phyloP scores from a whole-genome alignment of 2,797 vertebrate genomes.

The Gephyroberyx darwinii region DNA sequence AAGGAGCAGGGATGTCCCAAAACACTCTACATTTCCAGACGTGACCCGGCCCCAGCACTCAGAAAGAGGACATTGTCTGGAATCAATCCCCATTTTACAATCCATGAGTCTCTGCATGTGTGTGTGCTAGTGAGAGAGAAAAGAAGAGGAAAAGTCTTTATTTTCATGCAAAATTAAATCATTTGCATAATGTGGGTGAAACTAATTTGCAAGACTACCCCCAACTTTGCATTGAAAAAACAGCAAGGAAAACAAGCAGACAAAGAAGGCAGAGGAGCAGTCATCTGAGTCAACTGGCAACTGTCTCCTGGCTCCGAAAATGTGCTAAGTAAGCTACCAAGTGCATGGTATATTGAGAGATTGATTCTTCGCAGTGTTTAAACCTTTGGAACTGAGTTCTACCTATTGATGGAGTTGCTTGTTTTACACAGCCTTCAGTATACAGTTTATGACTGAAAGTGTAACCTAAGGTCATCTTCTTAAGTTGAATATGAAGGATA shows the following conservation, averaged over 20 bases:
- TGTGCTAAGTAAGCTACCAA: not conserved
- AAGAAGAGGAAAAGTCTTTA: conserved; percentile 49
- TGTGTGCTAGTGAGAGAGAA: conserved; percentile 45
- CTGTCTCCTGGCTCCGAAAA: not conserved
- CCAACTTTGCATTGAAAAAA: conserved; percentile 68
- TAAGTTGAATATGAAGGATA: conserved; percentile 61
- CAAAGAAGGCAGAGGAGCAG: conserved; percentile 9
- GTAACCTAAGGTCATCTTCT: conserved; percentile 60
- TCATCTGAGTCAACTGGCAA: conserved; percentile 8
- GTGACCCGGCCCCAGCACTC: conserved; percentile 18
- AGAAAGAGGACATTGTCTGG: conserved; percentile 37
- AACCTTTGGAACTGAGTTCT: conserved; percentile 41
- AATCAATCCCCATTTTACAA: conserved; percentile 45
- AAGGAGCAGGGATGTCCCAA: not conserved
- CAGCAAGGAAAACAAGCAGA: conserved; percentile 56
- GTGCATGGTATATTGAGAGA: not conserved
- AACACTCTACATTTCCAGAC: conserved; percentile 37
- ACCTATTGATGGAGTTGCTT: conserved; percentile 62
- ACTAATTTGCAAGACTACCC: conserved; percentile 62
- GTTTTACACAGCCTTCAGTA: conserved; percentile 61
- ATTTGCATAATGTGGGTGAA: conserved; percentile 65
- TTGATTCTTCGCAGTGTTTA: conserved; percentile 24
- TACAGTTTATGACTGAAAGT: conserved; percentile 48
- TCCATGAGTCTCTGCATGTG: conserved; percentile 45
- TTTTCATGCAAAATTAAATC: conserved; percentile 71